Evolutionary conservation across 2,888 invertebrate genomes (phyloP).

Genomic region (Leucoma salicis): DNA sequence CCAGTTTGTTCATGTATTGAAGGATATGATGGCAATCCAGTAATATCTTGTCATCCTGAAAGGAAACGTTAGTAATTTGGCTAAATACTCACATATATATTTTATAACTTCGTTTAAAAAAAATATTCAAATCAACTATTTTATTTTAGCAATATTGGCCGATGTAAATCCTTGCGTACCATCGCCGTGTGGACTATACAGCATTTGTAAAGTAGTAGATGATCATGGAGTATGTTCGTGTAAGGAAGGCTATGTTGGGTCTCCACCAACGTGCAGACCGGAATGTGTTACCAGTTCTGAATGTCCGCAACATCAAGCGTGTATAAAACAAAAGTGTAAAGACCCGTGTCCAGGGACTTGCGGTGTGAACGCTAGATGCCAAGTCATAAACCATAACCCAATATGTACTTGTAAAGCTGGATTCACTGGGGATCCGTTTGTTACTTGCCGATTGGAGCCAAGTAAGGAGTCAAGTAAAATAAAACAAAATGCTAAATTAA

Average conservation of each 20-base stretch:
- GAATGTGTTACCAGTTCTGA: slow-evolving; percentile 90
- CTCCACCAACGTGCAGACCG: slow-evolving; percentile 89
- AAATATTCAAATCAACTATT: neutral
- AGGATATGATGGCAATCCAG: slow-evolving; percentile 90
- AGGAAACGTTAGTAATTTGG: slow-evolving; percentile 62
- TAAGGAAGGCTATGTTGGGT: slow-evolving; percentile 87
- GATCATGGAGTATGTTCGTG: slow-evolving; percentile 91
- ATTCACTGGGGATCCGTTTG: slow-evolving; percentile 91
- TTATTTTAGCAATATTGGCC: slow-evolving; percentile 63
- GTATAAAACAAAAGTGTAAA: slow-evolving; percentile 87
- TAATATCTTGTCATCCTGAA: slow-evolving; percentile 77
- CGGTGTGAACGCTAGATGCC: slow-evolving; percentile 87
- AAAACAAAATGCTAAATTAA: slow-evolving; percentile 29
- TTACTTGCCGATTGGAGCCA: slow-evolving; percentile 84
- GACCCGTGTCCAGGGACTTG: slow-evolving; percentile 91
- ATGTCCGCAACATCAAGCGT: slow-evolving; percentile 87
- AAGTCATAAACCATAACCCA: slow-evolving; percentile 89
- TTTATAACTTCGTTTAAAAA: neutral
- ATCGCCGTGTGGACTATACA: slow-evolving; percentile 90
- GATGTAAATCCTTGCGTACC: slow-evolving; percentile 86
- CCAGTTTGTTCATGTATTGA: slow-evolving; percentile 90
- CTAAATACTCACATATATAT: slow-evolving; percentile 5
- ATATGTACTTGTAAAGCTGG: slow-evolving; percentile 89
- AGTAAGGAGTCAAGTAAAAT: slow-evolving; percentile 63
- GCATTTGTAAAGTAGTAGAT: slow-evolving; percentile 87